A percentile compares a stretch with the other conserved stretches of the same genome.
Conservation (phyloP, 2,797 vertebrate species). For the Nothura maculosa region DNA sequence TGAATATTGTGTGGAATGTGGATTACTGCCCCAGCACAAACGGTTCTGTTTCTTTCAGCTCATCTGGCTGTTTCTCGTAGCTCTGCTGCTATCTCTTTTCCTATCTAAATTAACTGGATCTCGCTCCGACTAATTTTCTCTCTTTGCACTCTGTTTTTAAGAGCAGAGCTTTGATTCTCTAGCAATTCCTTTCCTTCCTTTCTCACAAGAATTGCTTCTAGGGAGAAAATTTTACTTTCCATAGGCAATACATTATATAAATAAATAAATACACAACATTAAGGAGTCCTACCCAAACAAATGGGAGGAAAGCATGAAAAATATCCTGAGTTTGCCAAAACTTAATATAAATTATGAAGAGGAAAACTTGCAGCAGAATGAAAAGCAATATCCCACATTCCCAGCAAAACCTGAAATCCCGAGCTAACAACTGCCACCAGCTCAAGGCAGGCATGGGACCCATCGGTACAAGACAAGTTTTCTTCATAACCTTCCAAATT, state of each 20-base stretch:
- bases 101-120: background rate
- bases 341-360: background rate
- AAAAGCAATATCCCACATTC: background rate
- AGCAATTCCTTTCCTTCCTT: background rate
- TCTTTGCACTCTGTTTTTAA: background rate
- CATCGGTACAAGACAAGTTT: background rate
- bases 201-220: background rate
- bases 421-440: background rate
- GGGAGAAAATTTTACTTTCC: background rate
- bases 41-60: accelerated
- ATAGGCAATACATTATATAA: background rate
- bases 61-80: background rate
- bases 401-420: accelerated
- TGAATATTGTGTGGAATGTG: background rate
- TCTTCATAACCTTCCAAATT: background rate
- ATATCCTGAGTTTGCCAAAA: background rate
- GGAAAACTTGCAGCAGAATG: background rate
- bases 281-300: background rate
- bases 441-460: too few relatives aligned
- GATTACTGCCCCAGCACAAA: background rate
- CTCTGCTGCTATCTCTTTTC: background rate
- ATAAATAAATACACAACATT: background rate
- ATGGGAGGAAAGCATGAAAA: background rate
- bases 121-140: background rate
- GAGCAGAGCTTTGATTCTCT: background rate